Conservation (phyloP, 2,888 invertebrate species). For the Frankliniella fusca region DNA sequence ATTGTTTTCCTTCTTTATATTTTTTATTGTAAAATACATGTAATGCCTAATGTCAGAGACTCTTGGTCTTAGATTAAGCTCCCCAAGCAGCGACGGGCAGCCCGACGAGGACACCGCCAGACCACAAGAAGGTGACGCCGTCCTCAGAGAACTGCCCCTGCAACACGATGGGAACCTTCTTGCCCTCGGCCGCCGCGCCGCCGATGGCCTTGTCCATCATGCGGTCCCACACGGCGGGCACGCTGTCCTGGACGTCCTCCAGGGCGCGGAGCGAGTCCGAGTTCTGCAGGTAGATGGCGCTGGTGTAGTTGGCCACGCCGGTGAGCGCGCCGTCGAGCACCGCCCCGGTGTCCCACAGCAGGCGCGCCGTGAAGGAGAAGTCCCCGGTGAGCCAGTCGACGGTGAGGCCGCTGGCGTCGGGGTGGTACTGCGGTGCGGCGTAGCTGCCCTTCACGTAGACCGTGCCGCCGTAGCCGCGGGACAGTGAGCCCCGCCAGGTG, state of each 20-base stretch:
- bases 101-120: conserved; percentile 32
- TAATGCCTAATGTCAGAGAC: no score
- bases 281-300: conserved; percentile 8
- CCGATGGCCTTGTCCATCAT: not conserved
- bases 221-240: conserved; percentile 20
- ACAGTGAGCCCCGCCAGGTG: not conserved
- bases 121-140: conserved; percentile 34
- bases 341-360: not conserved
- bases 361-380: conserved; percentile 18
- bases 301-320: conserved; percentile 9
- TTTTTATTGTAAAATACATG: no score
- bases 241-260: not conserved
- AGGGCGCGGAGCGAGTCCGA: conserved; percentile 7
- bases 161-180: conserved; percentile 33
- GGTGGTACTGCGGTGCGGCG: not conserved
- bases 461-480: not conserved
- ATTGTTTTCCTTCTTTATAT: no score
- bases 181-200: not conserved
- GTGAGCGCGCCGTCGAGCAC: not conserved
- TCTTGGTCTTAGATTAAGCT: no score
- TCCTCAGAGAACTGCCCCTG: conserved; percentile 34
- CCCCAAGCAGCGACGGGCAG: not conserved
- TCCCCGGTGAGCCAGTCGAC: conserved; percentile 9
- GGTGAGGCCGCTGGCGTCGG: not conserved
- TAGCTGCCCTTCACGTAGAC: not conserved